Base-by-base conservation (phyloP, 2,888 invertebrate species). In the Polietes domitor region DNA sequence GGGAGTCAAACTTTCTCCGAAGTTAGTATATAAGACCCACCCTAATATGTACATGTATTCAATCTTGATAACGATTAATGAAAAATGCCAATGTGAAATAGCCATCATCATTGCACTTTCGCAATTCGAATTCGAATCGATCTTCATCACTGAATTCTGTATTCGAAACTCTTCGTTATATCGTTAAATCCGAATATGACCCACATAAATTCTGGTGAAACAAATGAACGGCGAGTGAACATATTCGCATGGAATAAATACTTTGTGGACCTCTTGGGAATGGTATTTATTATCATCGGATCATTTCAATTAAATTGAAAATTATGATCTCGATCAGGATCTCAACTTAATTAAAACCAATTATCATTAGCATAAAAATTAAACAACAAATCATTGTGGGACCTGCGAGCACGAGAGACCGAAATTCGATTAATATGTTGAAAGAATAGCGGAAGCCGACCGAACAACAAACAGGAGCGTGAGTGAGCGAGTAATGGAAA, bases 281-380 rank as follows among this genome's bases (percentile, higher is more conserved):
- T 41, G 65, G 37, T 63, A 61, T 19, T 26, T 24, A 61, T 12
- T 50, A 74, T 61, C 47, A 61, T 53, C 47, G 37, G 41, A 65
- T 80, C 32, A 74, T 72, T 70, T 47, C 79, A 79, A 74, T 70
- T 17, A 55, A 72, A 43, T 73, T 68, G 37, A 61, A 80, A 55
- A 47, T 80, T 77, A 72, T 61, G 47, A 61, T 37, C 53, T 28
- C 58, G 55, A 68, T 77, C 81, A 72, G 58, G 61, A 82, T 71
- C 70, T 78, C 74, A 50, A 78, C 70, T 82, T 75, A 75, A 82
- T 78, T 82, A 43, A 78, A 75, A 71, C 21, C 70, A 78, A 82
- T 82, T 82, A 82, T 82, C 82, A 82, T 82, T 79, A 79, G 79
- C 79, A 73, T 80, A 73, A 72, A 79, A 68, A 77, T 73, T 72